Conservation (phyloP, 2,797 vertebrate genomes). For the Coranthus polyacanthus region DNA sequence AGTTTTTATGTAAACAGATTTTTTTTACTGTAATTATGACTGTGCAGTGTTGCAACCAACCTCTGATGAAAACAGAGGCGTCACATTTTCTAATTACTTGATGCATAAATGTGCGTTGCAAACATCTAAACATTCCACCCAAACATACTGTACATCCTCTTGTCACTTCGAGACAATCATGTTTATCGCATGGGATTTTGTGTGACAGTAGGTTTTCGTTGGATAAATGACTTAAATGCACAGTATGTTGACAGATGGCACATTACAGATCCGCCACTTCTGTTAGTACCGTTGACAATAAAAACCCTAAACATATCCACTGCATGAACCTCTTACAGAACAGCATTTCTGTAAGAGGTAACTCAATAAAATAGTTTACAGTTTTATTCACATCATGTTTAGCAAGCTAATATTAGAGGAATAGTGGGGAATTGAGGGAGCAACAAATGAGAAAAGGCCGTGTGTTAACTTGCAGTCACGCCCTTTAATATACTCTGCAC, state of each 20-base stretch:
- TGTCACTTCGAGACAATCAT: neutral
- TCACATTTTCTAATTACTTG: neutral
- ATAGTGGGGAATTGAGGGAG: neutral
- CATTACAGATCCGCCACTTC: no score
- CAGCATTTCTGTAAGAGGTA: no score
- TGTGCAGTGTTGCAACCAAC: neutral
- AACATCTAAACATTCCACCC: neutral
- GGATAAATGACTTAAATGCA: no score
- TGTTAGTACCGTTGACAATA: no score
- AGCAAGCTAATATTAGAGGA: no score
- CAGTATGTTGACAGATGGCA: no score
- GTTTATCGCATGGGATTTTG: neutral
- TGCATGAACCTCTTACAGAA: no score
- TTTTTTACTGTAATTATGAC: neutral
- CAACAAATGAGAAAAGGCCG: neutral
- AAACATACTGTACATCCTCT: neutral
- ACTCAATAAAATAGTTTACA: no score
- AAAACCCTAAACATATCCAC: no score
- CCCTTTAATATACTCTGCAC: conserved; percentile 22
- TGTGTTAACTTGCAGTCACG: neutral
- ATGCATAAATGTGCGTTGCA: neutral
- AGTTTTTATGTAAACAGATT: neutral
- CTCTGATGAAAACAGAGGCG: neutral
- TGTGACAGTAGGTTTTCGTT: no score
- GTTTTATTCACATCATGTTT: no score